Percentiles rank a stretch among this genome's conserved stretches.
Evolutionary conservation across 2,888 invertebrate genomes (phyloP).

Genomic region (Dryobota labecula): DNA sequence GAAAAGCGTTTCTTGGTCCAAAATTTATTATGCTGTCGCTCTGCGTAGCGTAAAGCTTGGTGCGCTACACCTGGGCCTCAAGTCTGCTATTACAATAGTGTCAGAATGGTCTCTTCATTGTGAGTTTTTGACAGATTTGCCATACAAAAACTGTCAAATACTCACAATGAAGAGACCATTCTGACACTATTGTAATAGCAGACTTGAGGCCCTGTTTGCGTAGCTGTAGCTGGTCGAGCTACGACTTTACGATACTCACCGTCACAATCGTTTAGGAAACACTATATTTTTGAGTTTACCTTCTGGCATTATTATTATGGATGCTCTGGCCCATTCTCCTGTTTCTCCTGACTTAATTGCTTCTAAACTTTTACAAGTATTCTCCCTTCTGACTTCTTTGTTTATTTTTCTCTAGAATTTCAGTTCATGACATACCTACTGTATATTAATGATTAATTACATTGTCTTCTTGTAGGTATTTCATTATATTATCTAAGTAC

Average conservation of each 20-base stretch:
- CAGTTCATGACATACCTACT: not conserved
- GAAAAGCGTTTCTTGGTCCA: not conserved
- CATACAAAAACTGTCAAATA: too few species aligned
- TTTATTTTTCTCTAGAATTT: not conserved
- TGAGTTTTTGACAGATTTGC: too few species aligned
- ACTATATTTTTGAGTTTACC: not conserved
- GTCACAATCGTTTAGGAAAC: not conserved
- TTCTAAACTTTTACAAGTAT: not conserved
- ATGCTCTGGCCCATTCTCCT: not conserved
- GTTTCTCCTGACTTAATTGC: not conserved
- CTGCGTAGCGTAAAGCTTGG: not conserved
- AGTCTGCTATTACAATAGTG: too few species aligned
- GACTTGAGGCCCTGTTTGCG: too few species aligned
- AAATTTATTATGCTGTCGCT: not conserved
- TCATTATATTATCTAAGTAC: not conserved
- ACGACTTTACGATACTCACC: not conserved
- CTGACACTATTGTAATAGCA: too few species aligned
- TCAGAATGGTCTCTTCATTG: too few species aligned
- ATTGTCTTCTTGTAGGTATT: not conserved
- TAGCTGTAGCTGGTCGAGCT: constrained; percentile 2
- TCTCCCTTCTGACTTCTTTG: not conserved
- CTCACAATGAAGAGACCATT: too few species aligned
- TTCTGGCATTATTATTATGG: not conserved
- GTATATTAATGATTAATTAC: not conserved
- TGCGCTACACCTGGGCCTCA: too few species aligned